Evolutionary conservation across 2,797 vertebrate genomes (phyloP).

Genomic region (Brachymystax lenok): DNA sequence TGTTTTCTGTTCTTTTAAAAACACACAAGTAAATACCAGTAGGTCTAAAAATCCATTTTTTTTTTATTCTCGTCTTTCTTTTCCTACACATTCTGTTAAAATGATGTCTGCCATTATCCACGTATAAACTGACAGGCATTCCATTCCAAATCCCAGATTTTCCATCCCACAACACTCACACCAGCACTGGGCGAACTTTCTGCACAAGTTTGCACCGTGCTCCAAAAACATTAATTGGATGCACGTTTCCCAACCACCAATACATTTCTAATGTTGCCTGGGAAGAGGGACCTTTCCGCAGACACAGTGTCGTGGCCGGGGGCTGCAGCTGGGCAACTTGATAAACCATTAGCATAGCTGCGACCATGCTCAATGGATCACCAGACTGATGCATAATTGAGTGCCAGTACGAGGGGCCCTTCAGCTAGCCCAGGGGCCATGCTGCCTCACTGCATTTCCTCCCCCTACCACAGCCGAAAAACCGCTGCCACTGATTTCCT

Average conservation of each 20-base stretch:
- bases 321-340: not conserved
- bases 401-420: not conserved
- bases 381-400: conserved; percentile 15
- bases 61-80: not conserved
- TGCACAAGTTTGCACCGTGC: not conserved
- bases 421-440: conserved; percentile 7
- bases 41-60: not conserved
- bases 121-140: not conserved
- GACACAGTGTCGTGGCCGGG: not conserved
- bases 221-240: not conserved
- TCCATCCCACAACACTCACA: not conserved
- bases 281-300: conserved; percentile 5
- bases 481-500: not conserved
- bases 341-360: conserved; percentile 1
- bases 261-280: not conserved
- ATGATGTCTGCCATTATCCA: not conserved
- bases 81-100: not conserved
- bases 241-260: not conserved
- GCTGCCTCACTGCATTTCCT: conserved; percentile 1
- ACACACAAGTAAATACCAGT: not conserved
- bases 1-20: not conserved
- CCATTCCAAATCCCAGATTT: not conserved
- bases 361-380: not conserved
- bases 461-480: not conserved
- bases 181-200: not conserved